Conservation (phyloP, 2,113 vertebrate genomes). For the Anthoscopus minutus region DNA sequence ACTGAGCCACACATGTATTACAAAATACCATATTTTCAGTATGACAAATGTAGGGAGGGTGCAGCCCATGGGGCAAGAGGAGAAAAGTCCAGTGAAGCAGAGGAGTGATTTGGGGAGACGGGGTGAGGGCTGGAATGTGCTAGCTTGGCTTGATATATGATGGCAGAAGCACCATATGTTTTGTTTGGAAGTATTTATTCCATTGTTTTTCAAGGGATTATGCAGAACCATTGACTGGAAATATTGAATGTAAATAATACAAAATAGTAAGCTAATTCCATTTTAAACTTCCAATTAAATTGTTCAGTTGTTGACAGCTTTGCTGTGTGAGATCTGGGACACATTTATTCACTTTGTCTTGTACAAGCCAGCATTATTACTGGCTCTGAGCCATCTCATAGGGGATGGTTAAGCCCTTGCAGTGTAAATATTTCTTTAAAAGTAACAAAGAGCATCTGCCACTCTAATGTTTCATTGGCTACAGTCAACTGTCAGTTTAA, state of each 20-base stretch:
- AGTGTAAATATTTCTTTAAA: neutral
- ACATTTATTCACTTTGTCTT: neutral
- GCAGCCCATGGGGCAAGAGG: neutral
- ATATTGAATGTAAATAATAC: neutral
- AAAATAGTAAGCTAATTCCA: neutral
- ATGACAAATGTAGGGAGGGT: neutral
- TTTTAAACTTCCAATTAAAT: neutral
- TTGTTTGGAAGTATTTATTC: neutral
- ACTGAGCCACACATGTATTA: neutral
- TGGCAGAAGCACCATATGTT: neutral
- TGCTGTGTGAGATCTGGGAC: neutral
- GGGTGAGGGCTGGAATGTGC: neutral
- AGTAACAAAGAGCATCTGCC: neutral
- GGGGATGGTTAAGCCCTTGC: neutral
- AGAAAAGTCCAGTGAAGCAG: neutral
- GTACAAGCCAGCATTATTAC: neutral
- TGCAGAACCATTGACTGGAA: neutral
- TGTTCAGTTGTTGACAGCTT: neutral
- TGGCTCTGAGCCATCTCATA: neutral
- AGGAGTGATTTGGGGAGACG: neutral
- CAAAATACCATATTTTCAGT: neutral
- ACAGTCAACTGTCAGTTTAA: neutral
- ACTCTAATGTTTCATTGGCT: neutral
- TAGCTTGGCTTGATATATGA: neutral
- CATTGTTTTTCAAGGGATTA: neutral